These are phyloP conservation scores for Helicoverpa assulta DNA, from an alignment of 2,888 invertebrate genomes.

Conservation along the genomic window DNA sequence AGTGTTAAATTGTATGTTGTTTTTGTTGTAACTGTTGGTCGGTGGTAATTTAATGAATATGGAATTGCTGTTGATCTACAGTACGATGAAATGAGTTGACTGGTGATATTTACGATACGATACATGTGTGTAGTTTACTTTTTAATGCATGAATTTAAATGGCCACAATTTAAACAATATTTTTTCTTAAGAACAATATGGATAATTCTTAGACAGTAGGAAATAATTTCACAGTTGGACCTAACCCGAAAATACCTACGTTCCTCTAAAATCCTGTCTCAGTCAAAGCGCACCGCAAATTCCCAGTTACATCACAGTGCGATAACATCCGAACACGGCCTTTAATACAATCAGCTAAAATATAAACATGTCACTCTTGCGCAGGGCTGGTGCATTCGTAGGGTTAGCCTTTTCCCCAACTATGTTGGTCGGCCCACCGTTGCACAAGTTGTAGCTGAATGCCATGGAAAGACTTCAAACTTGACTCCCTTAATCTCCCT, in stretches of 20 bases:
- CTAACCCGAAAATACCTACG: constrained; percentile 22
- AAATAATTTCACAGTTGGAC: neutral
- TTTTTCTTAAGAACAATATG: too few relatives aligned
- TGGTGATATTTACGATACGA: too few relatives aligned
- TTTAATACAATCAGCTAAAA: constrained; percentile 70
- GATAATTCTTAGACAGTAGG: neutral
- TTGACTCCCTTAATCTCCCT: too few relatives aligned
- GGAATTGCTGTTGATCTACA: constrained; percentile 7
- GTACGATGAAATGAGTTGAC: neutral
- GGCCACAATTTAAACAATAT: too few relatives aligned
- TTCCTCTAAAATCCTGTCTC: constrained; percentile 19
- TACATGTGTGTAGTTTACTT: too few relatives aligned
- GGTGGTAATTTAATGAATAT: constrained; percentile 9
- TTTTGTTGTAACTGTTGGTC: constrained; percentile 36
- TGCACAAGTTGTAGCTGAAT: too few relatives aligned
- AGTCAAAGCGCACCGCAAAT: constrained; percentile 62
- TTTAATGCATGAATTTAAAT: too few relatives aligned
- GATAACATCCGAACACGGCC: constrained; percentile 73
- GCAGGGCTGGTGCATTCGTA: constrained; percentile 47
- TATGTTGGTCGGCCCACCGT: too few relatives aligned
- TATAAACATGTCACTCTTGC: constrained; percentile 75
- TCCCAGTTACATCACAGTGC: constrained; percentile 61
- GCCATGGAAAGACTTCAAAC: too few relatives aligned
- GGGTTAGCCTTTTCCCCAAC: neutral
- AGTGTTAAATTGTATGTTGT: constrained; percentile 14